A percentile compares a stretch with the other conserved stretches of the same genome.
These are phyloP conservation scores for Forbesichthys agassizii DNA, from an alignment of 2,113 vertebrate species.

Conservation along the genomic window DNA sequence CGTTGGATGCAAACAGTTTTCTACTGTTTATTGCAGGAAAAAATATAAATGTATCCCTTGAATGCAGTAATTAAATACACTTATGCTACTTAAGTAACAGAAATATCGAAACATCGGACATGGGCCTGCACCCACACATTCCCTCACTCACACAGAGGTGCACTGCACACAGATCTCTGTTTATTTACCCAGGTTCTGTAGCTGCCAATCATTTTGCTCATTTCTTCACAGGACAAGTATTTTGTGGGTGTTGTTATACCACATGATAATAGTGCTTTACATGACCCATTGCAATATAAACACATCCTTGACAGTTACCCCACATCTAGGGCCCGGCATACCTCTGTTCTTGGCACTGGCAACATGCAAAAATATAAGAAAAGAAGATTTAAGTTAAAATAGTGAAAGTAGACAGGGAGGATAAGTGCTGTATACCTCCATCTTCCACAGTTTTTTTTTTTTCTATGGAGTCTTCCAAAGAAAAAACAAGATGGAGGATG, in stretches of 20 bases:
- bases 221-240: slow-evolving; percentile 32
- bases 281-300: slow-evolving; percentile 40
- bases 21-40: neutral
- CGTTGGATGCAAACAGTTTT: neutral
- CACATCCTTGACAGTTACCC: slow-evolving; percentile 15
- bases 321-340: neutral
- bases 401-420: neutral
- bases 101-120: neutral
- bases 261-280: slow-evolving; percentile 48
- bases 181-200: slow-evolving; percentile 58
- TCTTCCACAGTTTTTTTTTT: too few species aligned
- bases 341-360: slow-evolving; percentile 15
- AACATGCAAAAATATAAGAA: too few species aligned
- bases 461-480: too few species aligned
- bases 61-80: neutral
- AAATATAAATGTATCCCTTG: neutral
- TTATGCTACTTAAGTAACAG: neutral
- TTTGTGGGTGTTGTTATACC: slow-evolving; percentile 44
- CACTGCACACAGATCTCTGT: slow-evolving; percentile 30
- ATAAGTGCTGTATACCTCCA: neutral
- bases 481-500: neutral
- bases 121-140: neutral
- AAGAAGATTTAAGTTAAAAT: too few species aligned
- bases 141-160: neutral
- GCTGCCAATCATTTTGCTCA: slow-evolving; percentile 62